Percentiles rank a stretch among this genome's conserved stretches.
phyloP scores from a whole-genome alignment of 2,888 invertebrate species.

The Drosophila atripex region DNA sequence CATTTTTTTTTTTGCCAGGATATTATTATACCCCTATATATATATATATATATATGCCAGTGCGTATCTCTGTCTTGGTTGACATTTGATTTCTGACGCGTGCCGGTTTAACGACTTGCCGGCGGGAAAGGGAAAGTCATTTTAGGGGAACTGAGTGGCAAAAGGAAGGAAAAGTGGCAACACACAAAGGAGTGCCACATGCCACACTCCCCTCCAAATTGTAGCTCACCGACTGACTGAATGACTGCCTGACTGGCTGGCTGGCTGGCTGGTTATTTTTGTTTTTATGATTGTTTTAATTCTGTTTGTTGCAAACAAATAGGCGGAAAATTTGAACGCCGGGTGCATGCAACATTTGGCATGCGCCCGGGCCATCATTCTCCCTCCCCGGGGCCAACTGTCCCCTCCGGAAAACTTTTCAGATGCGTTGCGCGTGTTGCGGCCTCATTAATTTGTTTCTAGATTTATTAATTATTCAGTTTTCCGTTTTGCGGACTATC shows the following conservation, averaged over 20 bases:
- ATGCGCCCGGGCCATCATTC: slow-evolving; percentile 18
- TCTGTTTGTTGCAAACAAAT: slow-evolving; percentile 77
- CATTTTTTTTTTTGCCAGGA: background rate
- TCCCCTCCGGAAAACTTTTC: slow-evolving; percentile 4
- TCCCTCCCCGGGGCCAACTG: background rate
- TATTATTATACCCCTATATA: background rate
- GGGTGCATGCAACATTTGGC: slow-evolving; percentile 52
- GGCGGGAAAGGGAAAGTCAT: slow-evolving; percentile 13
- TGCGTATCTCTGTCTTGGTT: slow-evolving; percentile 33
- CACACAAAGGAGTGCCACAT: slow-evolving; percentile 58
- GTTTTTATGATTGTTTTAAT: slow-evolving; percentile 76
- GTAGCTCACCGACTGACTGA: background rate
- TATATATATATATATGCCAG: too few species aligned
- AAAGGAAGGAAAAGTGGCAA: background rate
- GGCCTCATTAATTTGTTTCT: slow-evolving; percentile 77
- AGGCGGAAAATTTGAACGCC: slow-evolving; percentile 73
- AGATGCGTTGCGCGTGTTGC: slow-evolving; percentile 63
- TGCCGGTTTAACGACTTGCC: slow-evolving; percentile 69
- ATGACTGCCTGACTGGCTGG: too few species aligned
- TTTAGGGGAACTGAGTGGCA: background rate
- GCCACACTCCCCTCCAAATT: slow-evolving; percentile 12
- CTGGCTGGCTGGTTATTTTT: slow-evolving; percentile 50
- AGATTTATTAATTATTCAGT: slow-evolving; percentile 78
- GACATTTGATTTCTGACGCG: slow-evolving; percentile 76
- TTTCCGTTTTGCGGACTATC: slow-evolving; percentile 27